A percentile compares a stretch with the other conserved stretches of the same genome.
Conservation (phyloP, 2,797 vertebrate species). For the Chrysocyon brachyurus region DNA sequence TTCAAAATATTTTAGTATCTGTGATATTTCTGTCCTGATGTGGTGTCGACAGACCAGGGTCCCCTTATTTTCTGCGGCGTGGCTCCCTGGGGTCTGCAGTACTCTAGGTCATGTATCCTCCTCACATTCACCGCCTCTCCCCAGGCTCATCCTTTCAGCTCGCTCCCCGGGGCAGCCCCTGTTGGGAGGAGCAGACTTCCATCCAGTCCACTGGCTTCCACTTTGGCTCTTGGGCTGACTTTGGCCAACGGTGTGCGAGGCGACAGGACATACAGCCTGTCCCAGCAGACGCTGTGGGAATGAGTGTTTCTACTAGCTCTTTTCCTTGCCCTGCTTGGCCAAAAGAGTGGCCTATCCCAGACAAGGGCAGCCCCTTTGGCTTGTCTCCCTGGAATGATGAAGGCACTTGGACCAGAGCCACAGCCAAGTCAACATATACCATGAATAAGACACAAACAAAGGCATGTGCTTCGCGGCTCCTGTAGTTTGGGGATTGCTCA, state of each 20-base stretch:
- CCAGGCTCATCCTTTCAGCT: not conserved
- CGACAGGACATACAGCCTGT: not conserved
- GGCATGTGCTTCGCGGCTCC: too few species aligned
- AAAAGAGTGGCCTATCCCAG: not conserved
- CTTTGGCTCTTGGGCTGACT: not conserved
- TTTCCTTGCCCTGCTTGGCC: not conserved
- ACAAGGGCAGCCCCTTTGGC: not conserved
- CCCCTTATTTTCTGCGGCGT: too few species aligned
- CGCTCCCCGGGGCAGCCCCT: fast-evolving
- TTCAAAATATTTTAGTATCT: constrained; percentile 17
- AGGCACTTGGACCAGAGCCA: not conserved
- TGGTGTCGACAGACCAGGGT: not conserved
- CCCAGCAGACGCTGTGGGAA: not conserved
- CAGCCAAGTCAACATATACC: not conserved
- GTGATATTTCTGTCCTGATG: constrained; percentile 12
- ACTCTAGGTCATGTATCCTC: not conserved
- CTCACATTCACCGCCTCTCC: not conserved
- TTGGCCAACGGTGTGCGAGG: not conserved
- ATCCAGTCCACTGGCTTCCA: not conserved
- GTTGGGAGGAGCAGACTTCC: not conserved
- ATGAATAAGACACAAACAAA: not conserved
- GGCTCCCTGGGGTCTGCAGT: not conserved
- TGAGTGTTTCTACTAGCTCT: not conserved
- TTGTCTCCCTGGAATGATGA: not conserved
- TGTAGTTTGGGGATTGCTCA: not conserved